Evolutionary conservation across 2,113 vertebrate genomes (phyloP).

Genomic region (Oreocharis arfaki): DNA sequence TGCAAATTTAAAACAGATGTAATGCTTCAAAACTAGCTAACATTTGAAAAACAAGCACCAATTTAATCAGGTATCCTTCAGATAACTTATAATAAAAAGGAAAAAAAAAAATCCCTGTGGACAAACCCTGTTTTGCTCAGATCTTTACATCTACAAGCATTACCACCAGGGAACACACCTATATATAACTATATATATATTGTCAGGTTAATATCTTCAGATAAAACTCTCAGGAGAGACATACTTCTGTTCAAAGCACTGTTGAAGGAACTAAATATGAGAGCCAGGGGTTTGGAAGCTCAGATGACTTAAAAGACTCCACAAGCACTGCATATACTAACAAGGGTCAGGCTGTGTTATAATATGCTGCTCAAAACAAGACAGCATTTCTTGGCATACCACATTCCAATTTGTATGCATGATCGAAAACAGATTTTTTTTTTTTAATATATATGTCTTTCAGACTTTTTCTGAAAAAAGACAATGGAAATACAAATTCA

Average conservation of each 20-base stretch:
- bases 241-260: neutral
- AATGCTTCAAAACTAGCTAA: neutral
- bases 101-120: neutral
- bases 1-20: neutral
- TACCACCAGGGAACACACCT: neutral
- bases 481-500: slow-evolving; percentile 11
- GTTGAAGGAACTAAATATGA: neutral
- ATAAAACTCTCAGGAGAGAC: neutral
- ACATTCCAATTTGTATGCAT: neutral
- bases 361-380: neutral
- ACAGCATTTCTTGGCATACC: neutral
- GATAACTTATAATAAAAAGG: neutral
- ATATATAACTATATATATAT: neutral
- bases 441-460: neutral
- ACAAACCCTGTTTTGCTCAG: neutral
- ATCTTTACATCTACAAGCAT: neutral
- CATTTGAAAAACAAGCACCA: neutral
- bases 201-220: neutral
- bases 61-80: neutral
- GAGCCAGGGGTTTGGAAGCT: neutral
- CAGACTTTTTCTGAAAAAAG: slow-evolving; percentile 9
- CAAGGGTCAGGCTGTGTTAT: neutral
- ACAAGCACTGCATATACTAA: neutral
- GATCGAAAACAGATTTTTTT: slow-evolving; percentile 17
- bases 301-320: neutral